A percentile compares a stretch with the other conserved stretches of the same genome.
Evolutionary conservation across 30 jellyfish, hydroid and myxozoan genomes (phyloP).

Genomic region (Turritopsis rubra): DNA sequence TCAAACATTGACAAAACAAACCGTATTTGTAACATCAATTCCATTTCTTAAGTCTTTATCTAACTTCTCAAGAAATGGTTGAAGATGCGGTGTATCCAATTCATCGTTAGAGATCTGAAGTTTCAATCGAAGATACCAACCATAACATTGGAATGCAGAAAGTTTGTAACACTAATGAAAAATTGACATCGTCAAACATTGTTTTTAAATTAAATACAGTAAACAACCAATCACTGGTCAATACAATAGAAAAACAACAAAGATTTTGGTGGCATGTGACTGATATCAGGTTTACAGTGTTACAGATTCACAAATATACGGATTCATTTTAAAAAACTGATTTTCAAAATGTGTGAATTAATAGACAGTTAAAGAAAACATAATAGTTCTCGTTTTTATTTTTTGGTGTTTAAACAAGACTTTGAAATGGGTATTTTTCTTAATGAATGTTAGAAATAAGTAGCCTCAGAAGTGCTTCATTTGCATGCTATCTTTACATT

Average conservation of each 20-base stretch:
- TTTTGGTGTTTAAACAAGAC: too few species aligned
- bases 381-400: too few species aligned
- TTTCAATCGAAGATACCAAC: not conserved
- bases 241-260: not conserved
- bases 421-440: too few species aligned
- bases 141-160: slow-evolving; percentile 16
- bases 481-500: too few species aligned
- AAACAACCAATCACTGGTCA: not conserved
- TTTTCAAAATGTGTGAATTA: too few species aligned
- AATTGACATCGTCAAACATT: not conserved
- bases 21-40: not conserved
- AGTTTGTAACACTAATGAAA: not conserved
- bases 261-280: too few species aligned
- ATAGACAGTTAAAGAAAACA: too few species aligned
- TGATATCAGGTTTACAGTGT: too few species aligned
- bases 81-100: too few species aligned
- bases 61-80: not conserved
- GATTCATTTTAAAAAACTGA: not conserved
- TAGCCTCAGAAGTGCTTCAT: too few species aligned
- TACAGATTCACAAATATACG: not conserved
- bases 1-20: too few species aligned
- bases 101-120: not conserved
- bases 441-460: too few species aligned
- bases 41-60: not conserved
- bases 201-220: not conserved